Conservation (phyloP, 2,113 vertebrate genomes). For the Zapus hudsonius region DNA sequence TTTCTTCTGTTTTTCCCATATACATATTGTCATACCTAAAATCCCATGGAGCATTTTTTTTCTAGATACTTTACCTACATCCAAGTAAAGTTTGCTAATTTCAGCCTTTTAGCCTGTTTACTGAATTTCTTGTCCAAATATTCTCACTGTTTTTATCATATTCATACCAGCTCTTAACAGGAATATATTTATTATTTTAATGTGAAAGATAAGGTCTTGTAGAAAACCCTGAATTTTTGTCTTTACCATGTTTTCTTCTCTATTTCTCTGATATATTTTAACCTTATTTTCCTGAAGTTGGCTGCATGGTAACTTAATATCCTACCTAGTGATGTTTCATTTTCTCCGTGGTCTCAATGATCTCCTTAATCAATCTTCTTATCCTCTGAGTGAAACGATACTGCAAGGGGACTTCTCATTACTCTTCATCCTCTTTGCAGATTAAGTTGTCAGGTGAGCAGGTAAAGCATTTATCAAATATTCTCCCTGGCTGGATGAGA, state of each 20-base stretch:
- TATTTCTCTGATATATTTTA: constrained; percentile 6
- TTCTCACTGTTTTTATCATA: not conserved
- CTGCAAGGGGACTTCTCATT: not conserved
- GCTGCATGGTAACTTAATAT: not conserved
- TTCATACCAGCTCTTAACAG: not conserved
- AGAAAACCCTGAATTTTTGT: not conserved
- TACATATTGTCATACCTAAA: not conserved
- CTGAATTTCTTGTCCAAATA: not conserved
- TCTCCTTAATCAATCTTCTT: constrained; percentile 19
- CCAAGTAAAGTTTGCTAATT: not conserved
- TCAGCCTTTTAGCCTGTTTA: not conserved
- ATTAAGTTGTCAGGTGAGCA: not conserved
- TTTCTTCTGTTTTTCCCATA: not conserved
- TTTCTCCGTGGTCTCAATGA: constrained; percentile 14
- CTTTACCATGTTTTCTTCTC: not conserved
- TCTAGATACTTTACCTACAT: not conserved
- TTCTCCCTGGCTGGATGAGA: not conserved
- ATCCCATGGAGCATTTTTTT: not conserved
- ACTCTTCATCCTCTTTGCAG: not conserved
- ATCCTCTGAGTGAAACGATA: not conserved
- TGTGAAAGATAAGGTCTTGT: not conserved
- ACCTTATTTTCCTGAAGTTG: constrained; percentile 26
- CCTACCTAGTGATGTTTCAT: not conserved
- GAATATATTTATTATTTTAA: not conserved
- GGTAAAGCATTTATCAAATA: not conserved